Percentiles rank a stretch among this genome's conserved stretches.
These are phyloP conservation scores for Dolichotis patagonum DNA, from an alignment of 2,113 vertebrate genomes.

Conservation along the genomic window DNA sequence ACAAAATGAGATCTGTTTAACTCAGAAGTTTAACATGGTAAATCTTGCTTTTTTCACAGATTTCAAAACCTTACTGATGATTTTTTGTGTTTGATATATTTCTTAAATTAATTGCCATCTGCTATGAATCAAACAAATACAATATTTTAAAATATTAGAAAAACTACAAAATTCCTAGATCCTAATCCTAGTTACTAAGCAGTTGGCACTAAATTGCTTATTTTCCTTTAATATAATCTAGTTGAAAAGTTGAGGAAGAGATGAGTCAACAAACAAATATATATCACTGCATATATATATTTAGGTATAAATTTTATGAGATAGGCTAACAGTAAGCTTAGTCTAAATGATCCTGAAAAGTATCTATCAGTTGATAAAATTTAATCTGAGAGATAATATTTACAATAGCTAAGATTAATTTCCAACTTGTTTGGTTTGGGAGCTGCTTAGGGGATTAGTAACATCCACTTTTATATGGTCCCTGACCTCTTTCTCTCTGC, in stretches of 20 bases:
- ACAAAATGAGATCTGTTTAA: constrained; percentile 36
- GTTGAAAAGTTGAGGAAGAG: background rate
- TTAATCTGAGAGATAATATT: constrained; percentile 26
- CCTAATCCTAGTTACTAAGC: background rate
- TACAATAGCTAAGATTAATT: background rate
- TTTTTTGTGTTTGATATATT: constrained; percentile 16
- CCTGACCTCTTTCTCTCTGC: background rate
- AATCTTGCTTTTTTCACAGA: constrained; percentile 32
- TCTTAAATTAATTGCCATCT: background rate
- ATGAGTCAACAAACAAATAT: background rate
- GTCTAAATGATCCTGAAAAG: background rate
- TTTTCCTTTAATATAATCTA: constrained; percentile 38
- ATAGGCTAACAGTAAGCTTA: background rate
- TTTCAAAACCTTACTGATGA: background rate
- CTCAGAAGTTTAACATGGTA: constrained; percentile 16
- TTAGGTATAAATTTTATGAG: background rate
- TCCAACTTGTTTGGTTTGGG: background rate
- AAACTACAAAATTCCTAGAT: constrained; percentile 39
- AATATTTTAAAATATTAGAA: constrained; percentile 6
- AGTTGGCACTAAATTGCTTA: constrained; percentile 13
- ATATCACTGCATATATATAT: background rate
- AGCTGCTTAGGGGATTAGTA: background rate
- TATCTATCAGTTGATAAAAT: constrained; percentile 41
- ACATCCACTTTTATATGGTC: background rate
- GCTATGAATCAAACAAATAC: constrained; percentile 18